Base-by-base conservation (phyloP, 2,113 vertebrate genomes). In the Rhadina sibilatrix region DNA sequence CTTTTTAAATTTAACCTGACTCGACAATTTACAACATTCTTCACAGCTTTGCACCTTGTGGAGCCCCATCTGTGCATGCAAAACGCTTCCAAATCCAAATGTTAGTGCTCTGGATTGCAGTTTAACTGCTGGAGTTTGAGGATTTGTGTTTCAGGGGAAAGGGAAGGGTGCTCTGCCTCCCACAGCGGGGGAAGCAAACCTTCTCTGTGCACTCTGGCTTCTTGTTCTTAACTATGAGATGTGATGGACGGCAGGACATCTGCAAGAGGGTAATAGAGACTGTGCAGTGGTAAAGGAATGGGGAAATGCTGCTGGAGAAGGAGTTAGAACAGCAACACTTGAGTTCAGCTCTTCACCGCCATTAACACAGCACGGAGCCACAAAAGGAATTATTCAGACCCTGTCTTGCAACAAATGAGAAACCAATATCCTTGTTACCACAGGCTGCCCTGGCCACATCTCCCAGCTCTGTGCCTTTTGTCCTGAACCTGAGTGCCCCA, bases 31-130 rank as follows among this genome's bases (percentile, higher is more conserved):
- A 92, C 75, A 83, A 57, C 83, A 65, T 89, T 95, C 87, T 85
- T 94, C 91, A 91, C 59, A 82, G 91, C 94, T 91, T 90, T 96
- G 87, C 94, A 96, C 92, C 95, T 95, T 91, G 94, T 20, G 47
- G 93, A 95, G 94, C 35, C 88, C 93, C 94, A 96, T 95, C 93
- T 96, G 95, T 83, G 87, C 8, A 10, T 23, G 75, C 5, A 9
- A 95, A 91, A 94, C 1, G 9, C 71, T 94, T 96, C 93, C 95
- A 96, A 95, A 93, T 80, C 87, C 87, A 83, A 85, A 54, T 9
- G 53, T 83, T 94, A 84, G 80, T 56, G 60, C 85, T 87, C 88
- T 90, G 76, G 70, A 61, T 83, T 83, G 59, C 0, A 0, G 44
- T 54, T 83, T 77, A 83, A 68, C 87, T 83, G 92, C 87, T 93